Evolutionary conservation across 1,140 invertebrate genomes (phyloP).

Genomic region (Sminthurides bifidus): DNA sequence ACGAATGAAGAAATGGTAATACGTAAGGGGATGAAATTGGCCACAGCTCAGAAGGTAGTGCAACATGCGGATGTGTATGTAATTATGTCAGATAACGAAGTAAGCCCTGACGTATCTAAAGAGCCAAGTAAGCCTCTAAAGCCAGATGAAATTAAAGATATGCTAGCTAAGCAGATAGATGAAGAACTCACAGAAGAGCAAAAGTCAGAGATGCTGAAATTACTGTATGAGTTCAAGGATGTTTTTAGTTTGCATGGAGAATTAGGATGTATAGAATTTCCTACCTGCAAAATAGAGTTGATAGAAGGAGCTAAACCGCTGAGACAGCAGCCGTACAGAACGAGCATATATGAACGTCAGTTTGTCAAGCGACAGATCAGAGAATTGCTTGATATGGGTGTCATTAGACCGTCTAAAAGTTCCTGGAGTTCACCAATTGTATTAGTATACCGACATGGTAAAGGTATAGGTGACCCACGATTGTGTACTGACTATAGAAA

Average conservation of each 20-base stretch:
- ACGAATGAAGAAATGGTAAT: too few species aligned
- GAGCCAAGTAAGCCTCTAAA: too few species aligned
- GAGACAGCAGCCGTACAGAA: background rate
- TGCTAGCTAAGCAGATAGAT: too few species aligned
- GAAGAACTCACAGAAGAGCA: too few species aligned
- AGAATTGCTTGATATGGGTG: background rate
- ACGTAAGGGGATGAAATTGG: too few species aligned
- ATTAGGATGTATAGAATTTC: background rate
- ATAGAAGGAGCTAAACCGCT: background rate
- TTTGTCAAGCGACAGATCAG: background rate
- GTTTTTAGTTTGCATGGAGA: background rate
- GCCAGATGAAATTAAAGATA: too few species aligned
- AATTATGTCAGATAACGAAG: too few species aligned
- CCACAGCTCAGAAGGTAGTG: too few species aligned
- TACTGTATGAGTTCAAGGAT: background rate
- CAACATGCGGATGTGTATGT: too few species aligned
- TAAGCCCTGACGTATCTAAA: too few species aligned
- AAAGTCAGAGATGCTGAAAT: background rate
- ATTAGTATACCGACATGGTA: background rate
- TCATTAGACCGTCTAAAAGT: background rate
- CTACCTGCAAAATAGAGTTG: slow-evolving; percentile 1
- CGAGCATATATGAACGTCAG: background rate
- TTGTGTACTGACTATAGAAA: background rate
- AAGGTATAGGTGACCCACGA: background rate
- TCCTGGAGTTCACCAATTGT: background rate